Evolutionary conservation across 2,888 invertebrate species (phyloP).

Genomic region (Apodemia zela): DNA sequence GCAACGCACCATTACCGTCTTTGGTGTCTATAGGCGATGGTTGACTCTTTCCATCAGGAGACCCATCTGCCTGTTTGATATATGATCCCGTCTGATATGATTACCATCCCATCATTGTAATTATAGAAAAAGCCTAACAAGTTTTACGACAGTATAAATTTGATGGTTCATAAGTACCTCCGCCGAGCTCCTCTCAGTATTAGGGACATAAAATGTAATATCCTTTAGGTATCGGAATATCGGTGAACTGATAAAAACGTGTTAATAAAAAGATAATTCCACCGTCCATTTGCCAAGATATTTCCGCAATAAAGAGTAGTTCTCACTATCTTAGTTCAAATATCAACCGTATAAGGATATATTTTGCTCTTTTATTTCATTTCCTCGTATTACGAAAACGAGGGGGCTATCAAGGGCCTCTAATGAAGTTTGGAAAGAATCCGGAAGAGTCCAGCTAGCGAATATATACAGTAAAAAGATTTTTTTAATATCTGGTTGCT

Average conservation of each 20-base stretch:
- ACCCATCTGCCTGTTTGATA: too few species aligned
- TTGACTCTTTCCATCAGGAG: too few species aligned
- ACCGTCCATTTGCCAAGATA: constrained; percentile 7
- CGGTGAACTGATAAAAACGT: constrained; percentile 5
- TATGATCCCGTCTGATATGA: neutral
- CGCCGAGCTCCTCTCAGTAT: neutral
- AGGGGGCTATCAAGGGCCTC: neutral
- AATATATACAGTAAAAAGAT: neutral
- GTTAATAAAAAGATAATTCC: neutral
- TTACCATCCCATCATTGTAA: neutral
- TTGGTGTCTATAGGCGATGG: too few species aligned
- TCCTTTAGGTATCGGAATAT: constrained; percentile 5
- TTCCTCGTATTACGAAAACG: neutral
- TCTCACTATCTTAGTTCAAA: neutral
- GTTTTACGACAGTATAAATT: constrained; percentile 3
- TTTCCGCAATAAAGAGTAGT: neutral
- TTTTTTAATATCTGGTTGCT: too few species aligned
- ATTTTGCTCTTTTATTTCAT: neutral
- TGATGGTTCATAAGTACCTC: constrained; percentile 1
- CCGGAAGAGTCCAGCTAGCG: neutral
- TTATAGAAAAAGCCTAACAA: neutral
- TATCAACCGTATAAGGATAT: neutral
- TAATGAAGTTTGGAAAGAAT: neutral
- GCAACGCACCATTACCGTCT: too few species aligned
- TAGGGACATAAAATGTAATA: constrained; percentile 6